A percentile compares a stretch with the other conserved stretches of the same genome.
Evolutionary conservation across 2,888 invertebrate species (phyloP).

Genomic region (Drosophila macrospina): DNA sequence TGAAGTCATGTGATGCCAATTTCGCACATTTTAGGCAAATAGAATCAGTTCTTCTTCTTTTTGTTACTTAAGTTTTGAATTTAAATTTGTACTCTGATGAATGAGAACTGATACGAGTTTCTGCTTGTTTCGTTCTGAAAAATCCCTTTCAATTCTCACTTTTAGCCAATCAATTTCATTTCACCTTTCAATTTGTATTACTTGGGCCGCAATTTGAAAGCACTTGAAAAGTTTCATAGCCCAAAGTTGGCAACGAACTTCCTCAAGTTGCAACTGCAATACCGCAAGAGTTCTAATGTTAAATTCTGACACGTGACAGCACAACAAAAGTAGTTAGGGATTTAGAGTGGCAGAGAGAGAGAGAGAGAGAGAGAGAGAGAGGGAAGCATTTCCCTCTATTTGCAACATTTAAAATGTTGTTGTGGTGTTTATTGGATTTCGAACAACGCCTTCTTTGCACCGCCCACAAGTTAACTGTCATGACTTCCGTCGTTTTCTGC

Average conservation of each 20-base stretch:
- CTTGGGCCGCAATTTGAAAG: constrained; percentile 9
- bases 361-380: neutral
- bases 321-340: constrained; percentile 1
- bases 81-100: neutral
- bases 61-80: neutral
- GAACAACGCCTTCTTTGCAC: constrained; percentile 14
- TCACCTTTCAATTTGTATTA: constrained; percentile 19
- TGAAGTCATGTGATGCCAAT: neutral
- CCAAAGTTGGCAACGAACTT: constrained; percentile 21
- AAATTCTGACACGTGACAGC: constrained; percentile 51
- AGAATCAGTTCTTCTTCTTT: neutral
- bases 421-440: constrained; percentile 61
- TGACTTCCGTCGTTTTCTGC: constrained; percentile 20
- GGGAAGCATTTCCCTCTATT: neutral
- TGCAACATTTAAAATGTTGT: constrained; percentile 38
- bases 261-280: constrained; percentile 12
- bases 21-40: neutral
- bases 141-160: neutral
- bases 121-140: neutral
- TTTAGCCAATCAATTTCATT: constrained; percentile 24
- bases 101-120: no score
- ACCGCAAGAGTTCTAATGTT: constrained; percentile 39
- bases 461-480: constrained; percentile 42
- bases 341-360: neutral
- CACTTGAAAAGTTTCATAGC: constrained; percentile 24